Evolutionary conservation across 2,888 invertebrate species (phyloP), one percentile per base, ranked within the genome.

Genomic region (Heteromurus nitidus): DNA sequence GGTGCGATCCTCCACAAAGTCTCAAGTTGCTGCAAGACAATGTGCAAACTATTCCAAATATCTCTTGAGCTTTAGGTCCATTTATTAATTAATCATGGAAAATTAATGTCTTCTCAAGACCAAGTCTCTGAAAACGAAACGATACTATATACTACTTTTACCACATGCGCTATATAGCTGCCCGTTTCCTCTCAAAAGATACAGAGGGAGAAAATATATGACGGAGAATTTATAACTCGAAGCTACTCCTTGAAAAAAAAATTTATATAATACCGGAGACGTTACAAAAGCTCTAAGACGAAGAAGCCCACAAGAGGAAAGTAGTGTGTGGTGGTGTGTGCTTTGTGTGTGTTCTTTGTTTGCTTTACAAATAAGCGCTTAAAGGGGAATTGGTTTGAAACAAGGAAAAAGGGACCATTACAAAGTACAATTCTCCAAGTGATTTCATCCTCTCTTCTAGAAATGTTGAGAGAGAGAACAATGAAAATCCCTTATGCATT

Each of bases 51-150:
- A 75, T 80, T 80, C 73, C 67, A 80, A 80, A 73, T 73, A 80
- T 80, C 73, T 70, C 80, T 80, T 73, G 73, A 60, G 80, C 80
- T 73, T 72, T 55, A 80, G 73, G 68, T 67, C 73, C 80, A 80
- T 80, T 73, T 80, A 80, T 80, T 80, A 80, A 80, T 80, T 80
- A 80, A 80, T 80, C 80, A 80, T 73, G 73, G 73, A 68, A 80
- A 80, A 80, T 80, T 80, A 80, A 80, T 80, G 80, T 68, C 68
- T 80, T 80, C 73, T 73, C 44, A 68, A 68, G 68, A 80, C 62
- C 55, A 65, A 79, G 26, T 55, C 60, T 53, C 28, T 64, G 53
- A 65, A 62, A 18, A 67, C 28, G 50, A 44, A 62, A 64, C 50
- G 13, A 50, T 50, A 7, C 50, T 50, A n/a, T n/a, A n/a, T n/a